These are phyloP conservation scores for Alitta virens DNA, from an alignment of 2,888 invertebrate species.

Conservation along the genomic window DNA sequence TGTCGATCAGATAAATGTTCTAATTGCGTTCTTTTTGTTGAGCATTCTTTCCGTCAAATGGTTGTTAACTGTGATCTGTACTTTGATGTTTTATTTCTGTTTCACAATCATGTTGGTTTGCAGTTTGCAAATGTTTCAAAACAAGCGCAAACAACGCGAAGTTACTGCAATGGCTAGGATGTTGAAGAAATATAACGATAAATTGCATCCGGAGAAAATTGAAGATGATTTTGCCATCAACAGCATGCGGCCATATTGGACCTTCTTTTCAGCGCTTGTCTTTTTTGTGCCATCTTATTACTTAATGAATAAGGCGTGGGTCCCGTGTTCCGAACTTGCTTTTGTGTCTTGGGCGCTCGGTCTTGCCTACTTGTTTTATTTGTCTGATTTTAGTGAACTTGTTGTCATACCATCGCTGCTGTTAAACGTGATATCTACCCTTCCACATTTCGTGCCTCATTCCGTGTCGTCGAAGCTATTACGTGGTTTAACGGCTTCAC, in stretches of 20 bases:
- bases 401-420: background rate
- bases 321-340: conserved; percentile 15
- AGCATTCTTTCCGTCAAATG: conserved; percentile 5
- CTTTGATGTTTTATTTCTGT: conserved; percentile 3
- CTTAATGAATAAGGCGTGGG: conserved; percentile 11
- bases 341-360: background rate
- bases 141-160: conserved; percentile 2
- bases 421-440: conserved; percentile 5
- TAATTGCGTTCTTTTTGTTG: conserved; percentile 12
- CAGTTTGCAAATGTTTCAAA: conserved; percentile 14
- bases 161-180: conserved; percentile 7
- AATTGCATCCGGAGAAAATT: background rate
- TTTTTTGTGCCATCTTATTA: conserved; percentile 12
- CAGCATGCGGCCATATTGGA: conserved; percentile 7
- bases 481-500: background rate
- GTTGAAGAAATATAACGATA: conserved; percentile 1
- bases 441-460: conserved; percentile 8
- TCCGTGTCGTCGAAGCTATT: conserved; percentile 1
- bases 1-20: conserved; percentile 13
- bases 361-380: background rate
- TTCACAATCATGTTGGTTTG: conserved; percentile 9
- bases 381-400: conserved; percentile 6
- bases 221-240: conserved; percentile 6
- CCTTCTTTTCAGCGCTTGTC: conserved; percentile 4
- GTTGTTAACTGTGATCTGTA: conserved; percentile 7